Evolutionary conservation across 1,140 invertebrate genomes (phyloP), one percentile per base, ranked within the genome.

Genomic region (Apis cerana): DNA sequence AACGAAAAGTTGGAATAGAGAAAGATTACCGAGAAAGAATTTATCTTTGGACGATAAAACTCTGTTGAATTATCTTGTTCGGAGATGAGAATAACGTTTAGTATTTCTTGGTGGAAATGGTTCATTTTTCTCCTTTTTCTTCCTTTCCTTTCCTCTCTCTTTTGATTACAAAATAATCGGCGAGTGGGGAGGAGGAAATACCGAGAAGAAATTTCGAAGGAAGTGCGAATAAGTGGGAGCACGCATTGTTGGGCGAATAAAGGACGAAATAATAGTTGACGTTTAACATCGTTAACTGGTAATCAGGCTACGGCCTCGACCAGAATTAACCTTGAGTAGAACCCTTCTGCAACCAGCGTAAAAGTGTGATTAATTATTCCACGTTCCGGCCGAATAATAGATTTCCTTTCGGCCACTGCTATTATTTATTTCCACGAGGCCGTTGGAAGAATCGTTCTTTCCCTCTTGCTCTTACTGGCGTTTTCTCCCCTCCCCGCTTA

Each of bases 331-430:
- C 81, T 80, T 70, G 84, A 90, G 84, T 88, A 71, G 80, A 54
- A 77, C 68, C 58, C 52, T 77, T 83, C 80, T 75, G 61, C 43
- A 59, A 27, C 64, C 69, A 65, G 54, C 27, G 71, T 85, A 89
- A 89, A 89, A 89, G 80, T 88, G 81, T 88, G 88, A 90, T 90
- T 90, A 88, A 90, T 90, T 86, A 82, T 86, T 69, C 75, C 33
- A 33, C 74, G 65, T 61, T 62, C 56, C 58, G 12, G 54, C 33
- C 33, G 50, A 78, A 88, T 75, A 86, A 89, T 89, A 33, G 52
- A 67, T 64, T 80, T 59, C 59, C 77, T 68, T 76, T 61, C 33
- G 33, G 43, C n/a, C 59, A 74, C 17, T 56, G 23, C 33, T 3
- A 33, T 33, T 33, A 33, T 33, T 68, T 76, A 68, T 68, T 52